Evolutionary conservation across 2,888 invertebrate genomes (phyloP), one percentile per base, ranked within the genome.

Genomic region (Proisotoma minuta): DNA sequence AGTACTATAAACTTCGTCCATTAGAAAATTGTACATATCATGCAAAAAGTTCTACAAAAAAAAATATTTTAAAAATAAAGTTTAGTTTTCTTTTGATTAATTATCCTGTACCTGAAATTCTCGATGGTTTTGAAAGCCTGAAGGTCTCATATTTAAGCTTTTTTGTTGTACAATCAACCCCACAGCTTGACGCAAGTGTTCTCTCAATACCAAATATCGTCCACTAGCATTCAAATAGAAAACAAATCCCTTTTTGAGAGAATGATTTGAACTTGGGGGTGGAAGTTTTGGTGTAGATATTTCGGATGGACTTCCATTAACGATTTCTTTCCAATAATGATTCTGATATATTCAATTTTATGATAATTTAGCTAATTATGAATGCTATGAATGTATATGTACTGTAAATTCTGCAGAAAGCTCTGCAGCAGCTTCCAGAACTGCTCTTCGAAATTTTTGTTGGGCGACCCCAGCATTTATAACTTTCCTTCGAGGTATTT

Each of bases 211-310:
- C 1, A 69, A 26, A 29, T 72, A 72, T 12, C 66, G 53, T 12
- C 70, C 72, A 10, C 61, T 63, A 10, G 70, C 67, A 57, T 70
- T 72, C 48, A 72, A 40, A 28, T 70, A 68, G 27, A 65, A 66
- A 15, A 72, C 59, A 39, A 72, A 72, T 18, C 69, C 68, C 53
- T 69, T 69, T 40, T 70, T 70, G 15, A 70, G 24, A 2, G 66
- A 47, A 40, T 71, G 69, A 8, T 65, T 61, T 2, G 68, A 60
- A 2, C 61, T 47, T 20, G 66, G 56, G 23, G 43, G 34, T 3
- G 58, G 29, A 3, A 15, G 3, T 2, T 34, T 24, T 0, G 50
- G 20, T 3, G 15, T 15, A 22, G 8, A 18, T 22, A 49, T 43
- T n/a, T n/a, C 28, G 12, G 22, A 26, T 18, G 24, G 24, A 18